A percentile compares a stretch with the other conserved stretches of the same genome.
Conservation (phyloP, 2,797 vertebrate genomes). For the Capromys pilorides region DNA sequence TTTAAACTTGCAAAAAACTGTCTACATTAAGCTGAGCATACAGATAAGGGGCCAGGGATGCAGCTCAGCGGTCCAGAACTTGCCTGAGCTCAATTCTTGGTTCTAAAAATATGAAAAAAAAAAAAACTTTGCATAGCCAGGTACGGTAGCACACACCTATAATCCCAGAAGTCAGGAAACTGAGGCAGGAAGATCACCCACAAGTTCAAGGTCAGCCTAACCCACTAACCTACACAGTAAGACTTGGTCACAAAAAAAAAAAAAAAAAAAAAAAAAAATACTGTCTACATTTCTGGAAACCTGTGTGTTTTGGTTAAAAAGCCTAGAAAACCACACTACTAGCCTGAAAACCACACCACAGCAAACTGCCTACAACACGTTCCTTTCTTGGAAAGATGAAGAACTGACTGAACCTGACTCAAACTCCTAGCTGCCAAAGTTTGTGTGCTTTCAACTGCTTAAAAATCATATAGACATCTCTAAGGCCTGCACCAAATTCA, state of each 20-base stretch:
- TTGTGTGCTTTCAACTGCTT: background rate
- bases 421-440: constrained; percentile 11
- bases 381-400: constrained; percentile 41
- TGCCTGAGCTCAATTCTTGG: too few relatives aligned
- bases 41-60: too few relatives aligned
- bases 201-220: background rate
- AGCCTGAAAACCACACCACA: background rate
- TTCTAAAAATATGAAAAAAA: too few relatives aligned
- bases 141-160: background rate
- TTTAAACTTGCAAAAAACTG: background rate
- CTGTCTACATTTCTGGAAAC: background rate
- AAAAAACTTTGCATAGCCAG: background rate
- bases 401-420: background rate
- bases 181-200: background rate
- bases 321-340: background rate
- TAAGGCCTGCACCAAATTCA: constrained; percentile 23
- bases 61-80: too few relatives aligned
- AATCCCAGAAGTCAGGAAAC: background rate
- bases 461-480: background rate
- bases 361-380: background rate
- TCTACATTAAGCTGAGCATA: background rate
- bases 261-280: too few relatives aligned
- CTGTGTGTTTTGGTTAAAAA: background rate
- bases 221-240: background rate
- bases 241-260: too few relatives aligned